Evolutionary conservation across 2,113 vertebrate species (phyloP).

Genomic region (Strigops habroptila): DNA sequence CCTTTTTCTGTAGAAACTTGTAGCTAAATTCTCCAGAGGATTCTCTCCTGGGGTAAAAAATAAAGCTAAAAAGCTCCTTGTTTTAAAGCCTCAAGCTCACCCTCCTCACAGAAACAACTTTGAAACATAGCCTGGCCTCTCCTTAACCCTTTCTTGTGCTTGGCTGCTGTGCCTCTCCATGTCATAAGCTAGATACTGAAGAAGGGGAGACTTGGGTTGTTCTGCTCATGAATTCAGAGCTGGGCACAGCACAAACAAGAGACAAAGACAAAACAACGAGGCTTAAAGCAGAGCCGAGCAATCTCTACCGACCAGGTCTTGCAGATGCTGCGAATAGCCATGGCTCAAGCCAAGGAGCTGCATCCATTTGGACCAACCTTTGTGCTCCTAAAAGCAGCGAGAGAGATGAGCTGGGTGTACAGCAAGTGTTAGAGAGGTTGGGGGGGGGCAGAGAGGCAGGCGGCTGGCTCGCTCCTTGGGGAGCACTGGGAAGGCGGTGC

Average conservation of each 20-base stretch:
- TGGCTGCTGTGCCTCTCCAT: not conserved
- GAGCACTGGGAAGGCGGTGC: not conserved
- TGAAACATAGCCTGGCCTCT: not conserved
- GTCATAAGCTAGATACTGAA: accelerated
- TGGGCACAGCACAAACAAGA: not conserved
- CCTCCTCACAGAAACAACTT: not conserved
- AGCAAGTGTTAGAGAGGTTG: not conserved
- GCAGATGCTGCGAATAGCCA: not conserved
- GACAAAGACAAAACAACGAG: not conserved
- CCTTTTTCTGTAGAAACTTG: not conserved
- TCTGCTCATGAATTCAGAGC: not conserved
- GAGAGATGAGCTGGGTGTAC: not conserved
- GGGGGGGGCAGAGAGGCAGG: not conserved
- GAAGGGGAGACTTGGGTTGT: not conserved
- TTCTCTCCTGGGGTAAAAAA: not conserved
- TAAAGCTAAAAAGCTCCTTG: not conserved
- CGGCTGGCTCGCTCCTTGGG: not conserved
- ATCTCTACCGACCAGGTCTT: not conserved
- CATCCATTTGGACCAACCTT: not conserved
- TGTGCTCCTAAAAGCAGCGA: not conserved
- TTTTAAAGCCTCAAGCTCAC: not conserved
- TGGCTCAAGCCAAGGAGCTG: not conserved
- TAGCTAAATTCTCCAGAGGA: not conserved
- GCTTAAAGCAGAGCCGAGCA: not conserved
- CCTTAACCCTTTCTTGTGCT: not conserved